phyloP scores from a whole-genome alignment of 2,888 invertebrate species.

The Unio pictorum region DNA sequence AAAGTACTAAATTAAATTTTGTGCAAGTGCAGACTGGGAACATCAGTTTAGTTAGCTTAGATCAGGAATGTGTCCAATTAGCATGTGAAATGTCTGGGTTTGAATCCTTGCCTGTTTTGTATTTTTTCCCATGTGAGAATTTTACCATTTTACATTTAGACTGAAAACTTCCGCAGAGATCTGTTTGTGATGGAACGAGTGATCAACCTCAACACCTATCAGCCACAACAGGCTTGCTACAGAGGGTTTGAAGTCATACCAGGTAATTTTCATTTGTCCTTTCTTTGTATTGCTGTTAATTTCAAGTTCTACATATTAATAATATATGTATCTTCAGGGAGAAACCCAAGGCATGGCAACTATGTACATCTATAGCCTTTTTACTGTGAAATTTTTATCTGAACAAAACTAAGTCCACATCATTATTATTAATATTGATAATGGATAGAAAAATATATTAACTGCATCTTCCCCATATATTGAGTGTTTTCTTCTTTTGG shows the following conservation, averaged over 20 bases:
- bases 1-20: too few species aligned
- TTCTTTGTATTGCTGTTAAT: neutral
- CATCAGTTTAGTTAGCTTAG: too few species aligned
- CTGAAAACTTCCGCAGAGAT: constrained; percentile 58
- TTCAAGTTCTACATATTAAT: neutral
- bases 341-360: neutral
- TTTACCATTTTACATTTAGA: constrained; percentile 37
- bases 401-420: neutral
- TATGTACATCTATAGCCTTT: neutral
- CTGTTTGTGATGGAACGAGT: constrained; percentile 70
- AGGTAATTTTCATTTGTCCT: constrained; percentile 37
- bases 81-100: too few species aligned
- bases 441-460: too few species aligned
- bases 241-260: constrained; percentile 56
- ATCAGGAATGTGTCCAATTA: too few species aligned
- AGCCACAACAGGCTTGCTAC: constrained; percentile 68
- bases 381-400: neutral
- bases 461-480: too few species aligned
- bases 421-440: too few species aligned
- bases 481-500: too few species aligned
- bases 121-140: too few species aligned
- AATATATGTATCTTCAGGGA: neutral
- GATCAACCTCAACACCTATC: constrained; percentile 69
- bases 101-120: too few species aligned
- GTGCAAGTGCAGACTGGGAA: too few species aligned